Evolutionary conservation across 37 sponge, comb jelly and placozoan genomes (phyloP), one percentile per base, ranked within the genome.

Genomic region (Crambe crambe): DNA sequence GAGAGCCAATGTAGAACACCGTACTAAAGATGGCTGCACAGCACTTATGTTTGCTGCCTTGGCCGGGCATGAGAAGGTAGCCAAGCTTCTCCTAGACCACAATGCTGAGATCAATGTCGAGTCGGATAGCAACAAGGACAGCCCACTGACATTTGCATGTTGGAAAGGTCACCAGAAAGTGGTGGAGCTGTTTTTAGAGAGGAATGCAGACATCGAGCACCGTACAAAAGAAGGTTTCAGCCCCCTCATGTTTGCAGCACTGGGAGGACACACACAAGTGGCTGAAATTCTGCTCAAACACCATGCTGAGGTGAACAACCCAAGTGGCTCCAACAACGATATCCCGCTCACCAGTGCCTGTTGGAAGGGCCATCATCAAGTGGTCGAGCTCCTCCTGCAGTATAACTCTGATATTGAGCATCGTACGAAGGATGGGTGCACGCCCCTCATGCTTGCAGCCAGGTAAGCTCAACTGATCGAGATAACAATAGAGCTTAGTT

Each of bases 151-250:
- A 31, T 98, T 98, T 87, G 99, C 99, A 27, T 98, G 99, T 71
- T 98, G 99, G 99, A 98, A 98, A 65, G 99, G 99, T 10, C 99
- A 98, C 86, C 80, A 89, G 75, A 91, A 93, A 71, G 99, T 98
- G 35, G 99, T 98, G 23, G 87, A 91, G 57, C 83, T 98, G 54
- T 83, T 98, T 62, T 75, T 98, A 21, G 83, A 80, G 37, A 82
- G 88, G 56, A 85, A 91, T 1, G 99, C 99, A 0, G 80, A 98
- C 71, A 78, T 98, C 1, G 99, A 98, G 77, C 99, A 98, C 70
- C 94, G 98, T 42, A 97, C 98, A 0, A 97, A 97, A 80, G 98
- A 97, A 59, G 98, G 98, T 0, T 97, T 97, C 60, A 94, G 92
- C 54, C 98, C 98, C 0, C 91, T 97, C 40, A 97, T 97, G 98